phyloP scores from a whole-genome alignment of 2,113 vertebrate species.

The Thunnus maccoyii region DNA sequence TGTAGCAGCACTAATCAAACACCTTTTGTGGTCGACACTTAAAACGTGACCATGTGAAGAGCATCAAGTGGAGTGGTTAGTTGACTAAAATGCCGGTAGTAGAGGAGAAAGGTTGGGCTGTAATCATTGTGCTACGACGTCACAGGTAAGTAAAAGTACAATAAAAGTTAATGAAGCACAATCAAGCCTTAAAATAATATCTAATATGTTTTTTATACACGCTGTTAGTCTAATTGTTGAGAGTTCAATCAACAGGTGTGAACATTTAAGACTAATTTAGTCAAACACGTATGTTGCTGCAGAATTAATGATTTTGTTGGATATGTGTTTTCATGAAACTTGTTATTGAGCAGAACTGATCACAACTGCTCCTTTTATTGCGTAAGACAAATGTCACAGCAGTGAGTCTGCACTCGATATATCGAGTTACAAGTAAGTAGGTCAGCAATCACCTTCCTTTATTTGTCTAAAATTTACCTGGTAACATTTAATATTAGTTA shows the following conservation, averaged over 20 bases:
- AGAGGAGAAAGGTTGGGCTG: not conserved
- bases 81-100: not conserved
- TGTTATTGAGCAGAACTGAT: not conserved
- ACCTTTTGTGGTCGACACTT: no score
- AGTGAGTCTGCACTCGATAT: no score
- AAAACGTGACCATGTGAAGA: not conserved
- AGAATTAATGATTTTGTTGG: not conserved
- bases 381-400: not conserved
- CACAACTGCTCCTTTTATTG: not conserved
- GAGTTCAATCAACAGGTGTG: not conserved
- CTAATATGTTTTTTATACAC: not conserved
- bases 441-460: no score
- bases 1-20: not conserved
- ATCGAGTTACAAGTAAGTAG: no score
- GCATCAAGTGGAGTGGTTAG: not conserved
- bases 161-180: conserved; percentile 20
- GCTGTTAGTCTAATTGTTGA: conserved; percentile 33
- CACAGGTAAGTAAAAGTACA: not conserved
- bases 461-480: no score
- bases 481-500: no score
- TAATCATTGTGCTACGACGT: conserved; percentile 5
- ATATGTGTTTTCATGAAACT: not conserved
- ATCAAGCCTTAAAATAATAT: not conserved
- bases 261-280: not conserved
- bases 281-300: not conserved